These are phyloP conservation scores for Leptothorax acervorum DNA, from an alignment of 2,888 invertebrate genomes.

Conservation along the genomic window DNA sequence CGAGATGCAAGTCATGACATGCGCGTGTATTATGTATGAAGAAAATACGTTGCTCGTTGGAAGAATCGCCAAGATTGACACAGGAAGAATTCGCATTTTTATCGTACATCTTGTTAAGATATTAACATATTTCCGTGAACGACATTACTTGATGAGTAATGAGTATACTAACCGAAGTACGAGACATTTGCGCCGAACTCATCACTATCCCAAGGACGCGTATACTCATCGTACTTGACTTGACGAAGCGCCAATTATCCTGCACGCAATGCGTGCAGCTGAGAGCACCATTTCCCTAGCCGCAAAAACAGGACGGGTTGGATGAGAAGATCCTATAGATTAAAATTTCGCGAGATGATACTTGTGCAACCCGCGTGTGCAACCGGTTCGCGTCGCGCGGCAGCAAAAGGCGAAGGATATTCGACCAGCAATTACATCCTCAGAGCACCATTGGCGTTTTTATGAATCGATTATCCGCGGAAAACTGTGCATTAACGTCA, in stretches of 20 bases:
- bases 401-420: constrained; percentile 62
- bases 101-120: neutral
- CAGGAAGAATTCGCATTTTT: constrained; percentile 1
- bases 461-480: constrained; percentile 58
- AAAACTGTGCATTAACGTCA: constrained; percentile 50
- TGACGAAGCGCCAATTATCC: constrained; percentile 71
- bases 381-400: constrained; percentile 62
- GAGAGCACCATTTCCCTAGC: constrained; percentile 64
- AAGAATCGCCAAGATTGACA: neutral
- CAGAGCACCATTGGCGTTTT: constrained; percentile 51
- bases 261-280: constrained; percentile 71
- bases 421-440: constrained; percentile 64
- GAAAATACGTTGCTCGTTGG: neutral
- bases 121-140: constrained; percentile 48
- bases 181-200: constrained; percentile 66
- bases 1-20: neutral
- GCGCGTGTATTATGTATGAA: neutral
- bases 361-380: constrained; percentile 47
- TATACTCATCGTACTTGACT: constrained; percentile 22
- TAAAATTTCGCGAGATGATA: constrained; percentile 68
- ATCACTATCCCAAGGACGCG: constrained; percentile 55
- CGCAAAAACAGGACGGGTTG: constrained; percentile 44
- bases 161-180: constrained; percentile 51
- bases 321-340: constrained; percentile 58
- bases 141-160: constrained; percentile 51